Evolutionary conservation across 92 coral and sea anemone species (phyloP), one percentile per base, ranked within the genome.

Genomic region (Actinostola sp.): DNA sequence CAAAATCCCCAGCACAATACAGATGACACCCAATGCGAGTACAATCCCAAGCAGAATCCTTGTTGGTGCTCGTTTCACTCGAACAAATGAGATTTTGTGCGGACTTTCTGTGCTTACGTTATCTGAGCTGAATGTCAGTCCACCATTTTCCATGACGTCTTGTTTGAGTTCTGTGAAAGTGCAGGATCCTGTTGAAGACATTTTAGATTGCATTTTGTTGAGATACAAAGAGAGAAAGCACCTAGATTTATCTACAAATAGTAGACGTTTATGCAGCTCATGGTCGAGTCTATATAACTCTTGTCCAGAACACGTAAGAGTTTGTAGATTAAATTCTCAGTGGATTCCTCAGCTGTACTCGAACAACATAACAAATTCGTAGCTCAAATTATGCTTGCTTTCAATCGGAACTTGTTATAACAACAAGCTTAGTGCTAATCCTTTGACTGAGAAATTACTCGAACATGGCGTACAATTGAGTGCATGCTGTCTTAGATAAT

Each of bases 121-220:
- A 2, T 73, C 51, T 0, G 42, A n/a, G 49, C 79, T 73, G 13
- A 24, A 49, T 0, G 65, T 8, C 8, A 52, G 14, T 9, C 66
- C 81, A 35, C 81, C 81, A 32, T 75, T 75, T 45, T 75, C 81
- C 72, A 75, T 33, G 3, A 63, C 81, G 43, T 64, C 81, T 27
- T 57, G 35, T 19, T 50, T 32, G 17, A 63, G 50, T 34, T 75
- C 72, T 50, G 28, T 50, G 34, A 75, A 75, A 0, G 71, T 75
- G 42, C 63, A 64, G 16, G 81, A 75, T 20, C 81, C 81, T 50
- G 81, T n/a, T 14, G 56, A 53, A 25, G 72, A 63, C 64, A 75
- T 75, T 28, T 73, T 45, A 2, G 49, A 30, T 13, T 45, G 52
- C 53, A 35, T 62, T 64, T 39, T 8, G 60, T 19, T 53, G 23